Percentiles rank a stretch among this genome's conserved stretches.
phyloP scores from a whole-genome alignment of 1,140 invertebrate genomes.

The Cyphomyrmex costatus region DNA sequence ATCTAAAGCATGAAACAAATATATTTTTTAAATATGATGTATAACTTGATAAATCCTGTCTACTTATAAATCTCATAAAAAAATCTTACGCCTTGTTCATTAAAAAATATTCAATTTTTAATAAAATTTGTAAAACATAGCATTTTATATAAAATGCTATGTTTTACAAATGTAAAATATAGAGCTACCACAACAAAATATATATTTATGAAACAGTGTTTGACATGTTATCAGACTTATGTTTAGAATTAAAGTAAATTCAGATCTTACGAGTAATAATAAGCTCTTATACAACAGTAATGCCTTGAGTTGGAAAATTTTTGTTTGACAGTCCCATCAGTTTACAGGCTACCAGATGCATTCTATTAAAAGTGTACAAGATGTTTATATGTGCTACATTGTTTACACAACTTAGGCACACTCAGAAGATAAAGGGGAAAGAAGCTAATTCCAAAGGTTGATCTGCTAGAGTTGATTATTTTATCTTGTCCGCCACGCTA shows the following conservation, averaged over 20 bases:
- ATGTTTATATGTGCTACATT: neutral
- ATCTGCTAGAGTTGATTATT: conserved; percentile 6
- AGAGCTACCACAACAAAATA: neutral
- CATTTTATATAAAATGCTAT: neutral
- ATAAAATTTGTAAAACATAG: conserved; percentile 16
- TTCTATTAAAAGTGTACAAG: neutral
- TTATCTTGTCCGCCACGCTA: conserved; percentile 22
- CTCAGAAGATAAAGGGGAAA: neutral
- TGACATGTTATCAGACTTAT: too few relatives aligned
- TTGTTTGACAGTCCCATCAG: neutral
- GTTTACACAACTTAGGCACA: neutral
- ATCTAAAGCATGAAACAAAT: neutral
- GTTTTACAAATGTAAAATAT: neutral
- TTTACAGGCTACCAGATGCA: neutral
- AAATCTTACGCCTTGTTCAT: too few relatives aligned
- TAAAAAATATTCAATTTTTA: too few relatives aligned
- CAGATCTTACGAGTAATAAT: neutral
- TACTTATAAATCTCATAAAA: neutral
- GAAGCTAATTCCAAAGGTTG: neutral
- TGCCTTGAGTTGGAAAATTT: neutral
- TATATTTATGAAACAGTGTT: neutral
- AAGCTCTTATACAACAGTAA: neutral
- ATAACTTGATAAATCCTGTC: neutral
- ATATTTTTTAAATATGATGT: neutral
- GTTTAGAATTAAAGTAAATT: neutral